Percentiles rank a stretch among this genome's conserved stretches.
Conservation (phyloP, 2,113 vertebrate species). For the Varanus komodoensis region DNA sequence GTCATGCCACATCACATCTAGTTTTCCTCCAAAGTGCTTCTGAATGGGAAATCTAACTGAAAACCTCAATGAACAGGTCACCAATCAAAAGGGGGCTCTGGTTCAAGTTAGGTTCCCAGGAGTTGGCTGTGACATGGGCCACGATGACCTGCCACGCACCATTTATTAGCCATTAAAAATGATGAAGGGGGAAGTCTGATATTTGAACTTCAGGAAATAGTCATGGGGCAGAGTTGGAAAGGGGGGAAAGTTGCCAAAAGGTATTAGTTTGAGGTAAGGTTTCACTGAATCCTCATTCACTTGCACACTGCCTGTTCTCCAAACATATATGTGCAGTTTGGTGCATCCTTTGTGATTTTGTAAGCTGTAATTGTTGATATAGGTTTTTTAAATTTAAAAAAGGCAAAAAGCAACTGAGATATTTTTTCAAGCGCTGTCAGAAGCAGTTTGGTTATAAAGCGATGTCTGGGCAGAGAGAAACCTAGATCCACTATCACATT, state of each 20-base stretch:
- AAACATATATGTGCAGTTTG: background rate
- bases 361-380: slow-evolving; percentile 62
- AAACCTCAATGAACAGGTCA: background rate
- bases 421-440: slow-evolving; percentile 44
- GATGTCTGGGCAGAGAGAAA: slow-evolving; percentile 35
- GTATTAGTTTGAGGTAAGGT: slow-evolving; percentile 61
- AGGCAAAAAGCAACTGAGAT: slow-evolving; percentile 43
- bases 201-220: slow-evolving; percentile 48
- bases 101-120: slow-evolving; percentile 23
- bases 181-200: slow-evolving; percentile 44
- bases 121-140: slow-evolving; percentile 16
- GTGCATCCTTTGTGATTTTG: slow-evolving; percentile 47
- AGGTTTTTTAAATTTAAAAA: slow-evolving; percentile 45
- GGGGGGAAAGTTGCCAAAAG: slow-evolving; percentile 60
- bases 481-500: background rate
- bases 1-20: background rate
- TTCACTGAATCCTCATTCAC: slow-evolving; percentile 62
- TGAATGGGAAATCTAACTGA: background rate
- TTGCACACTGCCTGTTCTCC: slow-evolving; percentile 43
- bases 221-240: slow-evolving; percentile 44
- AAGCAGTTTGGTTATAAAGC: slow-evolving; percentile 51
- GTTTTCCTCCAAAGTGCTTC: background rate
- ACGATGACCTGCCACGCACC: slow-evolving; percentile 36
- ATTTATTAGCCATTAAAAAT: background rate
- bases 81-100: slow-evolving; percentile 10